A percentile compares a stretch with the other conserved stretches of the same genome.
phyloP scores from a whole-genome alignment of 2,797 vertebrate species.

The Sebastes vulpes region DNA sequence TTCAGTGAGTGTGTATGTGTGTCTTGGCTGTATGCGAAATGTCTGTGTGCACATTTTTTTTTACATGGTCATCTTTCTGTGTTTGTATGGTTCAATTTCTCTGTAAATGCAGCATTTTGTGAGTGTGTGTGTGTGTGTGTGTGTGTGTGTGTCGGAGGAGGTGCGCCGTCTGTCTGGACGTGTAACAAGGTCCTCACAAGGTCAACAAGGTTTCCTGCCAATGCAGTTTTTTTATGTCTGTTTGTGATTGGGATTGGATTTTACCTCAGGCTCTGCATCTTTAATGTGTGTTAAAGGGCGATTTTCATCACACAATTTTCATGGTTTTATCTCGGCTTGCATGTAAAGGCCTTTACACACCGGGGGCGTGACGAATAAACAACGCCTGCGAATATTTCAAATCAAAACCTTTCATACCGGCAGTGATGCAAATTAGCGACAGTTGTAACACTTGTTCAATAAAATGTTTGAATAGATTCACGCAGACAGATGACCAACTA shows the following conservation, averaged over 20 bases:
- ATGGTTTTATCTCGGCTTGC: background rate
- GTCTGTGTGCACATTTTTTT: background rate
- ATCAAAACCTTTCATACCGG: background rate
- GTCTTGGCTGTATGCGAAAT: background rate
- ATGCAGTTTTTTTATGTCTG: background rate
- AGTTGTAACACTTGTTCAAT: too few species aligned
- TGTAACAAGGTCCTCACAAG: conserved; percentile 12
- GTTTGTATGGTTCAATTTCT: conserved; percentile 4
- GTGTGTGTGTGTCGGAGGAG: conserved; percentile 7
- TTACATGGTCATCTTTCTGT: background rate
- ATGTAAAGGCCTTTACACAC: background rate
- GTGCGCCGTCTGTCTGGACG: background rate
- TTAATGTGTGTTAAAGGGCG: background rate
- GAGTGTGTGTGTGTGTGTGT: background rate
- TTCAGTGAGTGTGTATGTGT: background rate
- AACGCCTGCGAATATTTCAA: background rate
- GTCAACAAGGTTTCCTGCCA: background rate
- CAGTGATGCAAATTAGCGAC: background rate
- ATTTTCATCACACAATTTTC: background rate
- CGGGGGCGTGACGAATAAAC: background rate
- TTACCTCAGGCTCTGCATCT: background rate
- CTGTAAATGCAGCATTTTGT: background rate
- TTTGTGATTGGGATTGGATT: conserved; percentile 1
- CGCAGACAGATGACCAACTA: too few species aligned
- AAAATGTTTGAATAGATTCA: too few species aligned